A percentile compares a stretch with the other conserved stretches of the same genome.
Evolutionary conservation across 2,113 vertebrate species (phyloP).

Genomic region (Pteronura brasiliensis): DNA sequence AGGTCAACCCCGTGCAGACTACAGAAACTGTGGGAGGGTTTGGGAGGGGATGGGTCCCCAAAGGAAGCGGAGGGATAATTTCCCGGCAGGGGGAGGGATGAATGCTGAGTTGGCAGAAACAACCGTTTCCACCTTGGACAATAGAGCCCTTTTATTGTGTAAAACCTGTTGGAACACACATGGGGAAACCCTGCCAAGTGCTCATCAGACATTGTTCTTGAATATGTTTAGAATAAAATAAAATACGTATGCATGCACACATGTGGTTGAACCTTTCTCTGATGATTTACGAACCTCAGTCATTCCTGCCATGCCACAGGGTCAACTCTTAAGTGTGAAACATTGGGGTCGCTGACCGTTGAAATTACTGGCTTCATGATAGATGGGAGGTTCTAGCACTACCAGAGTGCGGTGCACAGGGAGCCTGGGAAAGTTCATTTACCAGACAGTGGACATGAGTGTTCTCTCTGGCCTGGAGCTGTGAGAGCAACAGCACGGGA

Average conservation of each 20-base stretch:
- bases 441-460: fast-evolving
- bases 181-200: slow-evolving; percentile 41
- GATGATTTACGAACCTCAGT: slow-evolving; percentile 15
- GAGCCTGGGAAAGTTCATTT: neutral
- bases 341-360: neutral
- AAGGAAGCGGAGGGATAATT: slow-evolving; percentile 2
- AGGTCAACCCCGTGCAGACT: neutral
- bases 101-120: slow-evolving; percentile 41
- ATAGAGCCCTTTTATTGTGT: slow-evolving; percentile 46
- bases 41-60: neutral
- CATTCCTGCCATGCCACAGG: neutral
- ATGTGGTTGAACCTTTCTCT: neutral
- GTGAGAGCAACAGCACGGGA: neutral
- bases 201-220: slow-evolving; percentile 46
- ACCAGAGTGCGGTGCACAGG: neutral
- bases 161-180: slow-evolving; percentile 54
- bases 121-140: slow-evolving; percentile 38
- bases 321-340: slow-evolving; percentile 19
- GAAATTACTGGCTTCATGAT: slow-evolving; percentile 10
- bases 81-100: slow-evolving; percentile 30
- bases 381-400: slow-evolving; percentile 8
- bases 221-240: slow-evolving; percentile 43
- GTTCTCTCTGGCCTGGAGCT: neutral
- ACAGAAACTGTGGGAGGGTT: neutral
- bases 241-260: neutral